Percentiles rank a stretch among this genome's conserved stretches.
These are phyloP conservation scores for Pangasianodon gigas DNA, from an alignment of 2,113 vertebrate genomes.

Conservation along the genomic window DNA sequence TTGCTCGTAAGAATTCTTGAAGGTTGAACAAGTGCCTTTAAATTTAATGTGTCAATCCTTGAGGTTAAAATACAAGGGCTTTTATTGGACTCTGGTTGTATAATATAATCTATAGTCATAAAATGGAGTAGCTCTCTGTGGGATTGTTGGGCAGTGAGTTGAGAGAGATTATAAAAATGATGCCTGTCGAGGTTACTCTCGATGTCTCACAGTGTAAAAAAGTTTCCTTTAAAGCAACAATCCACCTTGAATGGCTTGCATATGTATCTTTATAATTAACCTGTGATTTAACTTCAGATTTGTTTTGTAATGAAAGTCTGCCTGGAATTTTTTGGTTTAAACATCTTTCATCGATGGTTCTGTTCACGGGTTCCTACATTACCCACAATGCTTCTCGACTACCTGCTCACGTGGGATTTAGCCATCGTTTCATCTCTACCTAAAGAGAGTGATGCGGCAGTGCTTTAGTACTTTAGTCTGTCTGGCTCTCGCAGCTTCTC, in stretches of 20 bases:
- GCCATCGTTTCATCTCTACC: background rate
- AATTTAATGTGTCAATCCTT: constrained; percentile 12
- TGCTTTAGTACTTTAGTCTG: background rate
- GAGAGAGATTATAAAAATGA: background rate
- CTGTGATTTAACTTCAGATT: background rate
- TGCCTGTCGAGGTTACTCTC: background rate
- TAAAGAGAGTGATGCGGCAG: background rate
- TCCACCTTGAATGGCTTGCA: background rate
- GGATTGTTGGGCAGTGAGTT: background rate
- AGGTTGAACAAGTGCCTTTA: constrained; percentile 22
- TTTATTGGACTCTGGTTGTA: constrained; percentile 36
- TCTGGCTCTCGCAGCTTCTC: background rate
- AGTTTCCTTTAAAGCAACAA: background rate
- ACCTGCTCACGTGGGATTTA: background rate
- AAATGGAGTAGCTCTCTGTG: background rate
- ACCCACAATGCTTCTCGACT: background rate
- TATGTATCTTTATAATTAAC: background rate
- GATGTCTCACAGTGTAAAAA: background rate
- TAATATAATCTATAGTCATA: constrained; percentile 28
- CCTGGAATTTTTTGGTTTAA: background rate
- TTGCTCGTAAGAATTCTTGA: constrained; percentile 14
- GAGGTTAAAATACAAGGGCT: constrained; percentile 2
- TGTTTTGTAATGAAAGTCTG: background rate
- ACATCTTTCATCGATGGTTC: background rate
- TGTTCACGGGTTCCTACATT: background rate